Evolutionary conservation across 2,113 vertebrate genomes (phyloP), one percentile per base, ranked within the genome.

Genomic region (Nycticryphes semicollaris): DNA sequence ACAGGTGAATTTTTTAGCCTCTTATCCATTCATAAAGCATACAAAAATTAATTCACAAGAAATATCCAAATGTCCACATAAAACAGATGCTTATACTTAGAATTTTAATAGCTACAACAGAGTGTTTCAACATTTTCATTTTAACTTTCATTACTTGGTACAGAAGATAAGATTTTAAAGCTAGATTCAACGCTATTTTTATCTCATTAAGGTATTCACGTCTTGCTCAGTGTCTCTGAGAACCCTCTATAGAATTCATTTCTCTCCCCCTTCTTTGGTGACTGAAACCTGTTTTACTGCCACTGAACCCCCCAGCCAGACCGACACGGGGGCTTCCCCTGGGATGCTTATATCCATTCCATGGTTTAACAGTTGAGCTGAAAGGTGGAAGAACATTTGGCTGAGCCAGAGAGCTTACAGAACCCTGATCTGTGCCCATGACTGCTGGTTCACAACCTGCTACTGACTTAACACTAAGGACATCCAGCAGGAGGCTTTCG

Each of bases 341-440:
- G 31, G 18, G 31, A 94, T 41, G 63, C 16, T 62, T 13, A 27
- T 4, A 80, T 13, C 35, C 18, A 39, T 28, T 53, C 80, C 72
- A 43, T 8, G 51, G 50, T 30, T 74, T 25, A 41, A 33, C 5
- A 59, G 45, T 47, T 81, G 13, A 81, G 28, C 31, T 69, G 62
- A 78, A 53, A 1, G 3, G 12, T 9, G 20, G 23, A 23, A 84
- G 30, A 35, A 68, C 57, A 75, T 39, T 7, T 72, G 77, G 20
- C 48, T 31, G 25, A 12, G 56, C 47, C 57, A 53, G 12, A 35
- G 15, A 37, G 39, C 67, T 87, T 51, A 45, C 19, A 68, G 14
- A 68, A 43, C 7, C 5, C 66, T 24, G 20, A 39, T 2, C 4
- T 0, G 4, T 56, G 51, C 37, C 47, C 45, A 7, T 0, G 4